Base-by-base conservation (phyloP, 2,797 vertebrate species). In the Geotrypetes seraphini region DNA sequence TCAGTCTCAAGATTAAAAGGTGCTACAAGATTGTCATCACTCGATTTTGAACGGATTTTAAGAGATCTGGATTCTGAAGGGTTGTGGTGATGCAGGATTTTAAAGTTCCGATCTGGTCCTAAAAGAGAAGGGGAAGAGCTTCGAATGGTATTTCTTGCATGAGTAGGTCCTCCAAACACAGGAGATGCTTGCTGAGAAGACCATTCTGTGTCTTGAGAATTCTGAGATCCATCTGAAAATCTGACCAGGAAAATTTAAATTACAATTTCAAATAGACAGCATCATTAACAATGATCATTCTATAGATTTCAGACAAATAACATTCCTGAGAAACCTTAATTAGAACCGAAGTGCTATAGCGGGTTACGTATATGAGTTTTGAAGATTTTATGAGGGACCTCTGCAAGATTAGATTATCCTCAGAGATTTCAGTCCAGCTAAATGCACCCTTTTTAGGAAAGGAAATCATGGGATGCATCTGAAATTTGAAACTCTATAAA, bases 111-210 rank as follows among this genome's bases (percentile, higher is more conserved):
- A 43, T 48, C 73, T 25, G 35, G 16, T 23, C 73, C 66, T 42
- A 87, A 68, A 24, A 88, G 48, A 40, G 80, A 87, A 11, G 73
- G 62, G 5, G 84, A 75, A 12, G 56, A 75, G 68, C 33, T 78
- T 57, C 68, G 83, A 41, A 61, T 2, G 28, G 51, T 24, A 20
- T 16, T 57, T 43, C 53, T 39, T 37, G 78, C 38, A n/a, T n/a
- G n/a, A n/a, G n/a, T n/a, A n/a, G n/a, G n/a, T 47, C 65, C 64
- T 42, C 82, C 81, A 59, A 84, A 84, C 33, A 71, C 62, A 12
- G 73, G 71, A 43, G 83, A 80, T 8, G 57, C 54, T 22, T 43
- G 53, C 23, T 37, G 67, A 54, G 48, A 22, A 47, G 63, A 46
- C 67, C 75, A 64, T 31, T 73, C 69, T 43, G 54, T 33, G 20